Conservation (phyloP, 1,140 invertebrate species). For the Lamellibrachia luymesi region DNA sequence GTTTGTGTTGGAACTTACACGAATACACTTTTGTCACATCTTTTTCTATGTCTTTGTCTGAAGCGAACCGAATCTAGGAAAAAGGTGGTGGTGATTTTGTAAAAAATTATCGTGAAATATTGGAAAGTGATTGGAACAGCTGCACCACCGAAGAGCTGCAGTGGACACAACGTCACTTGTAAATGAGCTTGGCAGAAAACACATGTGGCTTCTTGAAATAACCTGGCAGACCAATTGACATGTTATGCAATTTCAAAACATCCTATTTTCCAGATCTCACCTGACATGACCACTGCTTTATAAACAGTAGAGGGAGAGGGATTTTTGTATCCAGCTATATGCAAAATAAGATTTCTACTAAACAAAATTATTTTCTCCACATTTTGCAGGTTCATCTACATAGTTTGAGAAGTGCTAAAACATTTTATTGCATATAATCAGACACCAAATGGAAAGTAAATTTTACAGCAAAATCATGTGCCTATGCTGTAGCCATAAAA, state of each 20-base stretch:
- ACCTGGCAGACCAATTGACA: no score
- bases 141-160: neutral
- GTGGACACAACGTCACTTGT: neutral
- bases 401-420: neutral
- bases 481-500: neutral
- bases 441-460: neutral
- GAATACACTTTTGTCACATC: conserved; percentile 1
- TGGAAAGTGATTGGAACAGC: neutral
- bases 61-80: neutral
- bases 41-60: neutral
- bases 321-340: neutral
- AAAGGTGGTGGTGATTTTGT: neutral
- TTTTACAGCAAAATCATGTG: neutral
- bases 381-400: neutral
- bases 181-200: neutral
- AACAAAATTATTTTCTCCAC: no score
- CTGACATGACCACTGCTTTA: neutral
- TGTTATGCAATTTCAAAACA: neutral
- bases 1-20: neutral
- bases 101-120: neutral
- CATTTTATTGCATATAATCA: neutral
- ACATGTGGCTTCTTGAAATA: no score
- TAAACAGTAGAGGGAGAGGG: neutral
- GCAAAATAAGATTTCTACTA: neutral
- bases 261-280: neutral